A percentile compares a stretch with the other conserved stretches of the same genome.
These are phyloP conservation scores for Perca fluviatilis DNA, from an alignment of 2,113 vertebrate species.

Conservation along the genomic window DNA sequence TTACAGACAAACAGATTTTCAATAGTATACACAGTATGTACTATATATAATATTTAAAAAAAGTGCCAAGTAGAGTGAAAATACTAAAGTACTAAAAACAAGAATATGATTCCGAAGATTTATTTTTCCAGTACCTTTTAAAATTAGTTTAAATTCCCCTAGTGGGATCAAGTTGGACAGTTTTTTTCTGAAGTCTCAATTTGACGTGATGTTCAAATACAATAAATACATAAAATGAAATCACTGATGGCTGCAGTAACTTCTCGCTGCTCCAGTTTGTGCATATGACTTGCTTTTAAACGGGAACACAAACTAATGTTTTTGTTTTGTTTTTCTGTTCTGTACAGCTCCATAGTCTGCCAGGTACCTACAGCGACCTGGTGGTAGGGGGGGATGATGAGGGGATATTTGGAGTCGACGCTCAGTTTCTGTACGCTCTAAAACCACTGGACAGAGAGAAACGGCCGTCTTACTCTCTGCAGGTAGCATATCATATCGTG, in stretches of 20 bases:
- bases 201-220: background rate
- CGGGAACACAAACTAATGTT: background rate
- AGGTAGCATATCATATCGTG: conserved; percentile 68
- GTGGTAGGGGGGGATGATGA: conserved; percentile 79
- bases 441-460: conserved; percentile 89
- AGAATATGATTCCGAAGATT: too few species aligned
- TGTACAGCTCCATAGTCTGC: conserved; percentile 78
- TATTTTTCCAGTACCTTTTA: too few species aligned
- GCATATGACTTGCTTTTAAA: background rate
- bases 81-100: too few species aligned
- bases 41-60: too few species aligned
- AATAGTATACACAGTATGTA: too few species aligned
- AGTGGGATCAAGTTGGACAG: background rate
- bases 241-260: background rate
- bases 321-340: conserved; percentile 10
- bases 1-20: too few species aligned
- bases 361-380: conserved; percentile 78
- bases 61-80: too few species aligned
- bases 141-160: background rate
- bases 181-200: background rate
- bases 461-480: conserved; percentile 85
- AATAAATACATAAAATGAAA: background rate
- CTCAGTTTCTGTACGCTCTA: conserved; percentile 85
- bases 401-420: conserved; percentile 88
- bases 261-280: background rate